A percentile compares a stretch with the other conserved stretches of the same genome.
Conservation (phyloP, 1,140 invertebrate genomes). For the Lucilia sericata region DNA sequence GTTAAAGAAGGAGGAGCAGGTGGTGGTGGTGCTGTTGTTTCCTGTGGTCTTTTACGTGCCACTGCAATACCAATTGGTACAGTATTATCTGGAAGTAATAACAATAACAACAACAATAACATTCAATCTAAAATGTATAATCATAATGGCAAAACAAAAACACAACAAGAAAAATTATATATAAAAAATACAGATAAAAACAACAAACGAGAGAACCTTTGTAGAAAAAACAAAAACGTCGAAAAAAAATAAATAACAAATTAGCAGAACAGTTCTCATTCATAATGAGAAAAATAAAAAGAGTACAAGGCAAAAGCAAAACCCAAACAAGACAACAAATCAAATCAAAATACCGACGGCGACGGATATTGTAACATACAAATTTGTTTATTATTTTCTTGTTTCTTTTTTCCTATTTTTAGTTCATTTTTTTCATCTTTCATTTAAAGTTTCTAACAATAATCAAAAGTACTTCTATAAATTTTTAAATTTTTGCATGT, state of each 20-base stretch:
- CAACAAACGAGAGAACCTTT: background rate
- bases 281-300: too few species aligned
- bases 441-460: too few species aligned
- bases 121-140: background rate
- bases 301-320: background rate
- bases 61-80: constrained; percentile 90
- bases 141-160: background rate
- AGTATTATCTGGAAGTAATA: constrained; percentile 68
- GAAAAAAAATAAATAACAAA: background rate
- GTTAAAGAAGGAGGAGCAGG: constrained; percentile 53
- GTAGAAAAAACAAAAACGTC: too few species aligned
- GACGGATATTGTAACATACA: background rate
- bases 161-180: too few species aligned
- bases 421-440: background rate
- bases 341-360: background rate
- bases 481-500: too few species aligned
- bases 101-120: constrained; percentile 33
- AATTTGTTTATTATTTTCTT: background rate
- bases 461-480: too few species aligned
- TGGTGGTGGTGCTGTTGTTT: constrained; percentile 70
- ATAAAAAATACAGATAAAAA: background rate
- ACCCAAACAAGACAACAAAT: background rate
- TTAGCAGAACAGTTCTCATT: background rate
- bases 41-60: constrained; percentile 81
- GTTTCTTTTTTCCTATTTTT: background rate